phyloP scores from a whole-genome alignment of 2,888 invertebrate species.

The Laspeyria flexula region DNA sequence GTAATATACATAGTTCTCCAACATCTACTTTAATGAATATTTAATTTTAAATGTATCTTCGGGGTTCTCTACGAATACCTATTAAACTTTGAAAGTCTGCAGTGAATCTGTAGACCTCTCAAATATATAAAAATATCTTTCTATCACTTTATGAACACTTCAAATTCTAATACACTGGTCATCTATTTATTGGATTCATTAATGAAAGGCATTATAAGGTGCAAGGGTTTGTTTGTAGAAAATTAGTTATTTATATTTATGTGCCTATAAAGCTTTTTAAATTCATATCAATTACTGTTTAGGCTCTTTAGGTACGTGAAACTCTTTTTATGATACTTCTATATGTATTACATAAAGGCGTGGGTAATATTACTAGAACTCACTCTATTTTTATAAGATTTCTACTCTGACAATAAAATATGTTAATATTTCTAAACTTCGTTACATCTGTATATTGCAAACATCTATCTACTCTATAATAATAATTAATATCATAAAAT shows the following conservation, averaged over 20 bases:
- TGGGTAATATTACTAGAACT: constrained; percentile 40
- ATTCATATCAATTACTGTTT: constrained; percentile 34
- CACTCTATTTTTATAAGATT: constrained; percentile 65
- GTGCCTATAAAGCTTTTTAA: constrained; percentile 42
- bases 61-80: constrained; percentile 52
- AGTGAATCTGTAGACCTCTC: constrained; percentile 62
- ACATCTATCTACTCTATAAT: constrained; percentile 74
- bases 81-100: constrained; percentile 65
- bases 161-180: constrained; percentile 76
- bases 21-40: constrained; percentile 39
- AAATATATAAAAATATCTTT: constrained; percentile 82
- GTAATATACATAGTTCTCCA: constrained; percentile 22
- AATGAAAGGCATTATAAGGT: constrained; percentile 47
- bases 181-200: constrained; percentile 66
- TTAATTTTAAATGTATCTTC: constrained; percentile 41
- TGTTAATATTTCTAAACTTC: constrained; percentile 58
- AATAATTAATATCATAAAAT: constrained; percentile 57
- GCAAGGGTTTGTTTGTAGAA: constrained; percentile 45
- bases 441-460: constrained; percentile 59
- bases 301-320: constrained; percentile 36
- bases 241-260: constrained; percentile 37
- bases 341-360: constrained; percentile 24
- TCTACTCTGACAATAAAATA: constrained; percentile 70
- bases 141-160: constrained; percentile 84
- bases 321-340: constrained; percentile 29